Evolutionary conservation across 2,888 invertebrate species (phyloP).

Genomic region (Sicus ferrugineus): DNA sequence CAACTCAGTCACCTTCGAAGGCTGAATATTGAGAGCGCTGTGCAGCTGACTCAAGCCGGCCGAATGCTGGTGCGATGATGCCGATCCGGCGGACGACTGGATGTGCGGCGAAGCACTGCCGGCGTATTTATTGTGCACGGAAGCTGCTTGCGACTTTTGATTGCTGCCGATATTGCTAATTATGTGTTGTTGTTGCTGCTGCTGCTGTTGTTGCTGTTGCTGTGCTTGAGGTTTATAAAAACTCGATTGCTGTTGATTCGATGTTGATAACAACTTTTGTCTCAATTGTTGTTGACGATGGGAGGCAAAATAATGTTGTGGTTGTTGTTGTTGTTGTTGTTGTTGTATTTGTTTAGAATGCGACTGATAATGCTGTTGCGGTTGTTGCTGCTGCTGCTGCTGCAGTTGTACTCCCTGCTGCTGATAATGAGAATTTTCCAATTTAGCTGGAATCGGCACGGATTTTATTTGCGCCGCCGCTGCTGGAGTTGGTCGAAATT

Average conservation of each 20-base stretch:
- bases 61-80: constrained; percentile 25
- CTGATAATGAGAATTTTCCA: constrained; percentile 55
- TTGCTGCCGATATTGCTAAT: constrained; percentile 35
- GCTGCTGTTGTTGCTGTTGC: constrained; percentile 34
- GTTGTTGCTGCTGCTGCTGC: constrained; percentile 36
- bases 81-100: too few relatives aligned
- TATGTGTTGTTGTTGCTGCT: constrained; percentile 37
- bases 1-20: constrained; percentile 73
- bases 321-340: constrained; percentile 45
- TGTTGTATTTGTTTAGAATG: constrained; percentile 34
- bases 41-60: constrained; percentile 63
- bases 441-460: constrained; percentile 52
- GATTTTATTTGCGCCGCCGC: constrained; percentile 48
- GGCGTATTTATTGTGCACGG: constrained; percentile 36
- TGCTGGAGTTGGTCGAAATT: constrained; percentile 59
- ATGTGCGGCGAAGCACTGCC: constrained; percentile 22
- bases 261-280: constrained; percentile 53
- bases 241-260: constrained; percentile 44
- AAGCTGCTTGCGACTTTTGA: constrained; percentile 38
- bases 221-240: constrained; percentile 28
- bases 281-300: constrained; percentile 66
- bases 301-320: constrained; percentile 63
- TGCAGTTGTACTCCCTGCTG: constrained; percentile 62
- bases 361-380: too few relatives aligned
- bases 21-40: constrained; percentile 58